phyloP scores from a whole-genome alignment of 2,888 invertebrate species.

The Agapetus fuscipes region DNA sequence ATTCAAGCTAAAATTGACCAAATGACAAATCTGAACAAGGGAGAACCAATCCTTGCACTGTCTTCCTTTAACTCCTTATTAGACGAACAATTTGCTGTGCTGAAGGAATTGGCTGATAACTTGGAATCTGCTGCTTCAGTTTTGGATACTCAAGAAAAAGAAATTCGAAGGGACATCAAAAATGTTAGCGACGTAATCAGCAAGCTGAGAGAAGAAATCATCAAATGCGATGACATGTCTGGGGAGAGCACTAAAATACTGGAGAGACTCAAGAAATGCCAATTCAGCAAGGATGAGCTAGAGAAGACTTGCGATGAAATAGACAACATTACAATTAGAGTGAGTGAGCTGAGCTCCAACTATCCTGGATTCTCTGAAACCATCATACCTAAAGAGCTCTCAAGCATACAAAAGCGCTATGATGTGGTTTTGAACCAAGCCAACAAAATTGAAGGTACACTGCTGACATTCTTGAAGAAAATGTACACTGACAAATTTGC shows the following conservation, averaged over 20 bases:
- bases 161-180: constrained; percentile 63
- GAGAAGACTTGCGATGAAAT: constrained; percentile 57
- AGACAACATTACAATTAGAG: constrained; percentile 56
- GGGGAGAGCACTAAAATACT: constrained; percentile 80
- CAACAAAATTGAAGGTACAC: constrained; percentile 69
- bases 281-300: constrained; percentile 62
- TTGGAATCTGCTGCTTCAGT: constrained; percentile 63
- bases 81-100: constrained; percentile 65
- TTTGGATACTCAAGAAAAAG: constrained; percentile 65
- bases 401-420: constrained; percentile 72
- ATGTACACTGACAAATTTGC: constrained; percentile 76
- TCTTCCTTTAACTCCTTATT: constrained; percentile 56
- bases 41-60: constrained; percentile 59
- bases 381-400: constrained; percentile 70
- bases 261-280: constrained; percentile 65
- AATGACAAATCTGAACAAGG: constrained; percentile 64
- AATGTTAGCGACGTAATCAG: constrained; percentile 58
- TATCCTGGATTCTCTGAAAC: constrained; percentile 74
- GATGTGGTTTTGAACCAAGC: constrained; percentile 69
- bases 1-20: constrained; percentile 73
- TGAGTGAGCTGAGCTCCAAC: constrained; percentile 59
- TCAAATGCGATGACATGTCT: constrained; percentile 81
- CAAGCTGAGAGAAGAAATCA: constrained; percentile 70
- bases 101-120: constrained; percentile 62
- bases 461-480: constrained; percentile 77